Evolutionary conservation across 2,113 vertebrate genomes (phyloP), one percentile per base, ranked within the genome.

Genomic region (Lethenteron reissneri): DNA sequence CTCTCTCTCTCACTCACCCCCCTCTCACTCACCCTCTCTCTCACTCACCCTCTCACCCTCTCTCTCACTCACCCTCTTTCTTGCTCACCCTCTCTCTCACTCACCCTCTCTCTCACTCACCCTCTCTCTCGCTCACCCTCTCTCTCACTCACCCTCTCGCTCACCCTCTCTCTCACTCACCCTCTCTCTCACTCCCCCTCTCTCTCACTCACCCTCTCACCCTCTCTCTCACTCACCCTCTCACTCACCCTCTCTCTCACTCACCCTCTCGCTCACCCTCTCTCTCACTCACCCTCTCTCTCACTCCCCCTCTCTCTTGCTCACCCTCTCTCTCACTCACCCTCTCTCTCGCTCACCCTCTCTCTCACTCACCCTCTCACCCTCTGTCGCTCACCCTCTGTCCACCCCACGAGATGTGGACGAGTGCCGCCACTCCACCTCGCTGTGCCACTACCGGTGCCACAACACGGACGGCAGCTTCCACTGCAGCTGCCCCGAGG

Each of bases 391-490:
- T 41, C 41, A 7, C 41, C 41, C 41, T 41, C 41, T 41, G 41
- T 41, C 41, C 41, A 41, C 41, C 41, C n/a, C 21, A 68, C 64
- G n/a, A 68, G 64, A 68, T 68, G 64, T 68, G 64, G 64, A 68
- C 21, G 64, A 68, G 25, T 68, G 64, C 11, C 64, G n/a, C 64
- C 64, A 17, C n/a, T 11, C 64, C 21, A 21, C n/a, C 64, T 68
- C 64, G n/a, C 64, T n/a, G n/a, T 68, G 64, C 64, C 64, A 68
- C n/a, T 68, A 10, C 21, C 64, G 25, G 64, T 68, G 64, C 64
- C 64, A 68, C 64, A 68, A 68, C 64, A 68, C 64, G 25, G 64
- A 68, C n/a, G 64, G 64, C 64, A 68, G 64, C 21, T 68, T 68
- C 64, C 64, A 21, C 64, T 68, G 64, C 64, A 68, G n/a, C 64